Evolutionary conservation across 2,888 invertebrate species (phyloP).

Genomic region (Dolomedes plantarius): DNA sequence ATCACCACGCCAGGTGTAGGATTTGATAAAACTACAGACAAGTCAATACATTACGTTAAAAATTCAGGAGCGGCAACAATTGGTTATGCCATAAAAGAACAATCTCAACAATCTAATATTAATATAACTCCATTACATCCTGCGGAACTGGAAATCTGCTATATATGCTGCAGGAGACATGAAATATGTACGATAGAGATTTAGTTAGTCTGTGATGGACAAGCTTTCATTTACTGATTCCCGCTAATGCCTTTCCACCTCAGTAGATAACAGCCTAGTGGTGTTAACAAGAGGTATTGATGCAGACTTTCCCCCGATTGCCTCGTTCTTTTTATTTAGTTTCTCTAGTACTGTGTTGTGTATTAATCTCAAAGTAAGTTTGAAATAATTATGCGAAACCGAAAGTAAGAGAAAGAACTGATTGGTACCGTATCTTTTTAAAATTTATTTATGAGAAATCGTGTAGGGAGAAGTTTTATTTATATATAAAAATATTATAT

Average conservation of each 20-base stretch:
- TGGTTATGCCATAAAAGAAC: constrained; percentile 35
- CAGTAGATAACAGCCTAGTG: constrained; percentile 25
- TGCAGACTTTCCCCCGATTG: background rate
- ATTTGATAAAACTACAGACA: background rate
- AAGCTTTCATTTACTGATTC: constrained; percentile 53
- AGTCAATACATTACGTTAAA: constrained; percentile 41
- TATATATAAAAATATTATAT: too few species aligned
- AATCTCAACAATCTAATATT: constrained; percentile 64
- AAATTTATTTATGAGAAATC: too few species aligned
- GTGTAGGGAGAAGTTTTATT: too few species aligned
- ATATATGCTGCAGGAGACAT: constrained; percentile 30
- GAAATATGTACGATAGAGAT: constrained; percentile 56
- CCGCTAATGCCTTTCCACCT: constrained; percentile 45
- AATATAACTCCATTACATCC: constrained; percentile 62
- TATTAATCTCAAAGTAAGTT: too few species aligned
- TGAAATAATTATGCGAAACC: too few species aligned
- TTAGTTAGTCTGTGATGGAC: constrained; percentile 45
- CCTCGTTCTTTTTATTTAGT: background rate
- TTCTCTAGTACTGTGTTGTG: background rate
- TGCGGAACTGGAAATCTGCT: background rate
- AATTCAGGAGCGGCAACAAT: constrained; percentile 57
- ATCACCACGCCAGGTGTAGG: constrained; percentile 41
- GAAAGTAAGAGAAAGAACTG: too few species aligned
- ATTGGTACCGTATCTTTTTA: too few species aligned
- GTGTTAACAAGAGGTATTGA: constrained; percentile 52